phyloP scores from a whole-genome alignment of 2,113 vertebrate species.

The Microcebus jonahi region DNA sequence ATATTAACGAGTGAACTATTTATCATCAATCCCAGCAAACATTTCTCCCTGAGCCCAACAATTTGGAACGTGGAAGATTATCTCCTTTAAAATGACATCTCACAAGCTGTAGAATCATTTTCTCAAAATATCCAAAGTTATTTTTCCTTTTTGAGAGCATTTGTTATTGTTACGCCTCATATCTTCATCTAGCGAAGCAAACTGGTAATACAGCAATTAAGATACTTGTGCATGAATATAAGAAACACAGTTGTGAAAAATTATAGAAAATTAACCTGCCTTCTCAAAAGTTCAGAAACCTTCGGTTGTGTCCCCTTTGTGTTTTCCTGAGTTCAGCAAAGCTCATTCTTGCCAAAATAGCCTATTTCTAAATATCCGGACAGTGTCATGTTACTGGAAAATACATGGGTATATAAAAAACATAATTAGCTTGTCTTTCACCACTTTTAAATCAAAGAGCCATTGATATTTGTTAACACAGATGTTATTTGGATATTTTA shows the following conservation, averaged over 20 bases:
- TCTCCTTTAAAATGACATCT: not conserved
- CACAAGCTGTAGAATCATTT: not conserved
- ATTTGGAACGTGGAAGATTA: not conserved
- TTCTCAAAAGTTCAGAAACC: not conserved
- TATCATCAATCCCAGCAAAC: not conserved
- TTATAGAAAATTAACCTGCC: not conserved
- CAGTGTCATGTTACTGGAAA: not conserved
- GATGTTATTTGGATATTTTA: not conserved
- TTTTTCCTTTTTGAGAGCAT: not conserved
- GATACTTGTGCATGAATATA: not conserved
- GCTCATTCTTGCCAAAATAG: not conserved
- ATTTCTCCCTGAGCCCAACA: not conserved
- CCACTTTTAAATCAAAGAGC: not conserved
- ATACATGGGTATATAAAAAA: not conserved
- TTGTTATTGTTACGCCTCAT: not conserved
- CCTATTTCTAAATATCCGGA: not conserved
- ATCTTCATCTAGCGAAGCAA: slow-evolving; percentile 60
- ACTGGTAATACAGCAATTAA: slow-evolving; percentile 13
- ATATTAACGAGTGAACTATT: not conserved
- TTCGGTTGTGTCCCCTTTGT: not conserved
- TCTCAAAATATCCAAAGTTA: not conserved
- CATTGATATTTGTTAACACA: not conserved
- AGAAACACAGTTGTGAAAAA: not conserved
- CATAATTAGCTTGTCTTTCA: not conserved
- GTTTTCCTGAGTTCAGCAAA: not conserved